A percentile compares a stretch with the other conserved stretches of the same genome.
phyloP scores from a whole-genome alignment of 2,113 vertebrate genomes.

The Bubo scandiacus region DNA sequence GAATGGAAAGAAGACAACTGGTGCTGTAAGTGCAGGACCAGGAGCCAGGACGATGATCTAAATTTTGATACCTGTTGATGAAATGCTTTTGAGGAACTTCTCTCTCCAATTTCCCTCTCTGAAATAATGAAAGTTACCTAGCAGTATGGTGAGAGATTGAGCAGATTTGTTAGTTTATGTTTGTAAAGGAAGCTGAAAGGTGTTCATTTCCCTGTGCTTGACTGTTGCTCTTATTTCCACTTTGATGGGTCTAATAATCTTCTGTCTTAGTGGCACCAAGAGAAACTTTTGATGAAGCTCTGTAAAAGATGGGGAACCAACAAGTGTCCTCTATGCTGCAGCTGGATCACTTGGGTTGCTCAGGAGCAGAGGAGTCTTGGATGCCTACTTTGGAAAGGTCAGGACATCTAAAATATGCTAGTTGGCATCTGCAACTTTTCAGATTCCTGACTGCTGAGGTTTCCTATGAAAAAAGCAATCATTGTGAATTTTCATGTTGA shows the following conservation, averaged over 20 bases:
- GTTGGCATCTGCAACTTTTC: background rate
- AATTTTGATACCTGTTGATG: background rate
- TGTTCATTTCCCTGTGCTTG: background rate
- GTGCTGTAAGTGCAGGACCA: background rate
- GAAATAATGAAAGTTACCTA: background rate
- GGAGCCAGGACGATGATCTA: background rate
- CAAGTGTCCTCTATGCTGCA: background rate
- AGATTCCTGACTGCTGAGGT: background rate
- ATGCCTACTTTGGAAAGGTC: background rate
- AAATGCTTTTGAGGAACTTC: background rate
- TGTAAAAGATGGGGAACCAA: background rate
- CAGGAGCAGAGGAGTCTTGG: background rate
- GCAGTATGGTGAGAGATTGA: background rate
- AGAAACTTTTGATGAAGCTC: background rate
- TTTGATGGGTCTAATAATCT: background rate
- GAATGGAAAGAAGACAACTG: background rate
- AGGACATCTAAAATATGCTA: background rate
- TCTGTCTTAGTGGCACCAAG: background rate
- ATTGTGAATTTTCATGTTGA: background rate
- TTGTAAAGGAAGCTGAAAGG: background rate
- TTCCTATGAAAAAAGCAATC: background rate
- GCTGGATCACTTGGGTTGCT: background rate
- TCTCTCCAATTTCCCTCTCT: background rate
- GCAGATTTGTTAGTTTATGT: background rate
- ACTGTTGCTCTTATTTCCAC: background rate